Percentiles rank a stretch among this genome's conserved stretches.
These are phyloP conservation scores for Labeo rohita DNA, from an alignment of 2,113 vertebrate genomes.

Conservation along the genomic window DNA sequence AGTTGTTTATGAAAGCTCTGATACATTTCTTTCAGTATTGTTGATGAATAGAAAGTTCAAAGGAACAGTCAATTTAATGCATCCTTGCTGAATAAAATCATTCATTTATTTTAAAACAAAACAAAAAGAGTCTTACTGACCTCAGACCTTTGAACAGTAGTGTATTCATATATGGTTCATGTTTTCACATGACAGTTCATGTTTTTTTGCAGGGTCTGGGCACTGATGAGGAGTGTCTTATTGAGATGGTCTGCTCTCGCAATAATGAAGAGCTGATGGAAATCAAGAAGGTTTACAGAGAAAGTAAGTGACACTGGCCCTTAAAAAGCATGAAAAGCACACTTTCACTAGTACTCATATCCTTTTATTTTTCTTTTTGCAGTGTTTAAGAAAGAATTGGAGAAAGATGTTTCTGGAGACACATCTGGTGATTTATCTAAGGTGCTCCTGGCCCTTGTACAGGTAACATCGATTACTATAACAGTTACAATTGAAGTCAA, in stretches of 20 bases:
- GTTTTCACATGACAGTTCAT: slow-evolving; percentile 25
- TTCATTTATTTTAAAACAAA: neutral
- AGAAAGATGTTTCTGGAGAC: slow-evolving; percentile 92
- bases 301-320: slow-evolving; percentile 79
- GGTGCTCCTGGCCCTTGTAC: slow-evolving; percentile 88
- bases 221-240: slow-evolving; percentile 93
- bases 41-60: neutral
- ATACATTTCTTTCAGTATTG: neutral
- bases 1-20: neutral
- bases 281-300: slow-evolving; percentile 89
- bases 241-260: slow-evolving; percentile 93
- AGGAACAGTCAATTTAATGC: neutral
- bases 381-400: slow-evolving; percentile 97
- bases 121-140: neutral
- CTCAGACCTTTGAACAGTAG: neutral
- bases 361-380: slow-evolving; percentile 27
- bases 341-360: neutral
- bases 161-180: neutral
- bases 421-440: slow-evolving; percentile 94
- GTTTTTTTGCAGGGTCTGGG: slow-evolving; percentile 84
- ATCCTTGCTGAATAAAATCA: neutral
- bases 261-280: slow-evolving; percentile 86
- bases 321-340: neutral
- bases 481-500: neutral
- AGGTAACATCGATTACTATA: slow-evolving; percentile 73